A percentile compares a stretch with the other conserved stretches of the same genome.
Conservation (phyloP, 1,140 invertebrate genomes). For the Drosophila asahinai region DNA sequence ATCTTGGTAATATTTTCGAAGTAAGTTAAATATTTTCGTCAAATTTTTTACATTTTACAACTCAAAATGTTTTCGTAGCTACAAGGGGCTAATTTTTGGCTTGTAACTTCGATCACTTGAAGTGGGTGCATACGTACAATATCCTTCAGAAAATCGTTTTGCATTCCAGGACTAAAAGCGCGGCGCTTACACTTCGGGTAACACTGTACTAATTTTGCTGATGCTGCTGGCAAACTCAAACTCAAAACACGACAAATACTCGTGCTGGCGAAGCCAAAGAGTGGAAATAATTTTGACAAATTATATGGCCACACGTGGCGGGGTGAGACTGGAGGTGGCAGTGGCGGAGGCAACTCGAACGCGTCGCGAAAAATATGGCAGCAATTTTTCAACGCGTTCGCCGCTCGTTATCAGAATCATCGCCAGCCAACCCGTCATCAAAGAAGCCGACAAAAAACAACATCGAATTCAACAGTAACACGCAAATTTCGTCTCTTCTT, state of each 20-base stretch:
- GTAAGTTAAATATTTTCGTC: background rate
- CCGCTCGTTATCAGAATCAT: constrained; percentile 12
- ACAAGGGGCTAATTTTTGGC: background rate
- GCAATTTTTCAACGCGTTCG: constrained; percentile 68
- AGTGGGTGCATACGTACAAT: background rate
- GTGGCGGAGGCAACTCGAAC: constrained; percentile 28
- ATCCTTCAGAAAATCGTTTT: constrained; percentile 30
- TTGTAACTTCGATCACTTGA: background rate
- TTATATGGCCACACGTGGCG: constrained; percentile 42
- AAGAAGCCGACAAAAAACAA: constrained; percentile 55
- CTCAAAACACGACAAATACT: constrained; percentile 43
- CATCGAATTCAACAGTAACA: constrained; percentile 65
- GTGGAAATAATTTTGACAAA: constrained; percentile 69
- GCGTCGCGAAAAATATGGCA: constrained; percentile 71
- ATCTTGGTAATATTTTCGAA: background rate
- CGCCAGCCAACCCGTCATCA: constrained; percentile 34
- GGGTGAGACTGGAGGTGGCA: constrained; percentile 13
- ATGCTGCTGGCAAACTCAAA: constrained; percentile 69
- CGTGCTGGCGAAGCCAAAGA: constrained; percentile 61
- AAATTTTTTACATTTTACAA: background rate
- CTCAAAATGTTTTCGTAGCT: background rate
- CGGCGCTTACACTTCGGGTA: constrained; percentile 66
- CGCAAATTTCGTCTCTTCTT: constrained; percentile 69
- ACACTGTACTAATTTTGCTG: constrained; percentile 50
- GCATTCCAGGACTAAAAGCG: constrained; percentile 47